Conservation (phyloP, 2,888 invertebrate genomes). For the Fragum fragum region DNA sequence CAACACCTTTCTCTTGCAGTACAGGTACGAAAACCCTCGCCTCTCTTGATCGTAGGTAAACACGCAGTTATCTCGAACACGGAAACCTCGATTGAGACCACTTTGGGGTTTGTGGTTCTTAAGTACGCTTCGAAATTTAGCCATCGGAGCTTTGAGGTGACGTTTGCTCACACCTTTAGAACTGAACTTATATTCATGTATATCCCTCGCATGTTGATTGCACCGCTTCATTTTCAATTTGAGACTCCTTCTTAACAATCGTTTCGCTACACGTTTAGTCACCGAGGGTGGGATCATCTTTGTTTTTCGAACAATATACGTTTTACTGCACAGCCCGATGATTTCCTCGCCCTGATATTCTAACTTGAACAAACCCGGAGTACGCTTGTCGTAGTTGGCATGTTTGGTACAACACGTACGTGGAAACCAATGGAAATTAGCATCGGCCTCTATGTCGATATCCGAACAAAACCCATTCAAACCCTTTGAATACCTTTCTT, state of each 20-base stretch:
- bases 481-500: conserved; percentile 29
- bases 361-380: conserved; percentile 54
- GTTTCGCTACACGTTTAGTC: conserved; percentile 22
- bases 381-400: conserved; percentile 54
- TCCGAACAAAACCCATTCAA: conserved; percentile 43
- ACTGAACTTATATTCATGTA: conserved; percentile 54
- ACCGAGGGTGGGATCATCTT: conserved; percentile 13
- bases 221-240: not conserved
- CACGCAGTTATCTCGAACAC: conserved; percentile 39
- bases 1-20: conserved; percentile 50
- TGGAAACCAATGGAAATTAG: conserved; percentile 54
- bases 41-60: conserved; percentile 44
- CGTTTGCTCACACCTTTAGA: conserved; percentile 52
- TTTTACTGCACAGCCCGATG: conserved; percentile 61
- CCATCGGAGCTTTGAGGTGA: conserved; percentile 39
- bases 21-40: conserved; percentile 51
- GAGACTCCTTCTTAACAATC: not conserved
- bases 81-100: conserved; percentile 43
- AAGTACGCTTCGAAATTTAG: conserved; percentile 44
- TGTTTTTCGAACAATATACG: conserved; percentile 54
- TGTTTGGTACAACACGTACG: conserved; percentile 51
- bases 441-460: conserved; percentile 45
- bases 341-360: conserved; percentile 59
- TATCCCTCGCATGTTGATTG: not conserved
- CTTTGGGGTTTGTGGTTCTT: conserved; percentile 24